Percentiles rank a stretch among this genome's conserved stretches.
Evolutionary conservation across 1,140 invertebrate species (phyloP).

Genomic region (Calosoma granatense): DNA sequence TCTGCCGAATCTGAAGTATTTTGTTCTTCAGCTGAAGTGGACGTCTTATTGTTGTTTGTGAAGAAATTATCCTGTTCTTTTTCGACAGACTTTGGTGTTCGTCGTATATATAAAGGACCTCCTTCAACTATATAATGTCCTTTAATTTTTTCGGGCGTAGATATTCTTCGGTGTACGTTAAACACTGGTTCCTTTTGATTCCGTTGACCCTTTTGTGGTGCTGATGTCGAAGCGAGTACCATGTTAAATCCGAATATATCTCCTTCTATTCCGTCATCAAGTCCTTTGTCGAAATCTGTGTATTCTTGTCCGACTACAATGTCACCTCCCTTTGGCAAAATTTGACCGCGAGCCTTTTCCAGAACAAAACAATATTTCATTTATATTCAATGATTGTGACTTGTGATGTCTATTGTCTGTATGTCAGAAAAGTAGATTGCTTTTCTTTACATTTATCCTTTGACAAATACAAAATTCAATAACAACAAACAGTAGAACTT

Average conservation of each 20-base stretch:
- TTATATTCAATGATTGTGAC: constrained; percentile 8
- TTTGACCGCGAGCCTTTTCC: constrained; percentile 37
- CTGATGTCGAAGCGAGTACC: constrained; percentile 44
- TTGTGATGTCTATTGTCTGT: background rate
- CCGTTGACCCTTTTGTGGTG: constrained; percentile 9
- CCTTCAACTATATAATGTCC: background rate
- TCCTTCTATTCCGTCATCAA: constrained; percentile 54
- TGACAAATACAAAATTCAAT: too few species aligned
- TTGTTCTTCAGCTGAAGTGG: background rate
- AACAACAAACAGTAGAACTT: too few species aligned
- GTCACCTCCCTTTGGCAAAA: constrained; percentile 47
- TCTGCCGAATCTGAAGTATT: background rate
- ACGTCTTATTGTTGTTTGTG: too few species aligned
- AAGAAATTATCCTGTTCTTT: background rate
- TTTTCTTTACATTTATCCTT: too few species aligned
- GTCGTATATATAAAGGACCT: background rate
- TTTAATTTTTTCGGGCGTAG: background rate
- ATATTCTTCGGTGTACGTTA: background rate
- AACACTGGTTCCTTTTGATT: background rate
- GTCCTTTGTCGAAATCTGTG: constrained; percentile 49
- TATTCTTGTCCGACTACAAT: constrained; percentile 56
- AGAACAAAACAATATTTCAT: constrained; percentile 20
- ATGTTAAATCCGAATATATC: constrained; percentile 56
- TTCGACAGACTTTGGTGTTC: background rate
- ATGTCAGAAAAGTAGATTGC: too few species aligned